These are phyloP conservation scores for Protosalanx chinensis DNA, from an alignment of 2,797 vertebrate species.

Conservation along the genomic window DNA sequence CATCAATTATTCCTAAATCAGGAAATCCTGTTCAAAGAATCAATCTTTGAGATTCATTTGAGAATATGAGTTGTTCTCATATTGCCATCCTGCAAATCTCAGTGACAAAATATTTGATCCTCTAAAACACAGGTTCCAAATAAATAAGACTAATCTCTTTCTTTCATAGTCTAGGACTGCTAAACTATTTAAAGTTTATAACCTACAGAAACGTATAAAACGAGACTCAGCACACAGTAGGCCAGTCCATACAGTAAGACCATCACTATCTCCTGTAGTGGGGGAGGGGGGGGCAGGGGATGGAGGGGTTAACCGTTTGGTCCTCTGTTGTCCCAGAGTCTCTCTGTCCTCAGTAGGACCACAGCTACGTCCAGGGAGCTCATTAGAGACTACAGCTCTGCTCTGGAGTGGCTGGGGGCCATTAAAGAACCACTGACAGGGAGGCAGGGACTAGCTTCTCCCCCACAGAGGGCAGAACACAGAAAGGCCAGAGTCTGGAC, in stretches of 20 bases:
- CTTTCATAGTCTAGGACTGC: no score
- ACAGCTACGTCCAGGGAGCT: conserved; percentile 58
- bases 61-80: conserved; percentile 7
- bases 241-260: no score
- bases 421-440: neutral
- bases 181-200: no score
- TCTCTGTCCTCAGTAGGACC: conserved; percentile 9
- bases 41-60: conserved; percentile 10
- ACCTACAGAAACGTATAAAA: conserved; percentile 33
- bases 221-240: neutral
- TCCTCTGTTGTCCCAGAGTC: conserved; percentile 22
- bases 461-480: conserved; percentile 26
- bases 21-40: conserved; percentile 3
- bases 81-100: neutral
- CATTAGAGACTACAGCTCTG: conserved; percentile 55
- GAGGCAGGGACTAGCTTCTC: conserved; percentile 36
- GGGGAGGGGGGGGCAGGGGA: no score
- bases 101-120: no score
- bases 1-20: neutral
- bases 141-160: no score
- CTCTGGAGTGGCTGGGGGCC: conserved; percentile 21
- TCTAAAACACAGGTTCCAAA: no score
- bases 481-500: conserved; percentile 48
- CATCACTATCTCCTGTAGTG: no score
- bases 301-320: no score